These are phyloP conservation scores for Apis mellifera DNA, from an alignment of 1,140 invertebrate species.

Conservation along the genomic window DNA sequence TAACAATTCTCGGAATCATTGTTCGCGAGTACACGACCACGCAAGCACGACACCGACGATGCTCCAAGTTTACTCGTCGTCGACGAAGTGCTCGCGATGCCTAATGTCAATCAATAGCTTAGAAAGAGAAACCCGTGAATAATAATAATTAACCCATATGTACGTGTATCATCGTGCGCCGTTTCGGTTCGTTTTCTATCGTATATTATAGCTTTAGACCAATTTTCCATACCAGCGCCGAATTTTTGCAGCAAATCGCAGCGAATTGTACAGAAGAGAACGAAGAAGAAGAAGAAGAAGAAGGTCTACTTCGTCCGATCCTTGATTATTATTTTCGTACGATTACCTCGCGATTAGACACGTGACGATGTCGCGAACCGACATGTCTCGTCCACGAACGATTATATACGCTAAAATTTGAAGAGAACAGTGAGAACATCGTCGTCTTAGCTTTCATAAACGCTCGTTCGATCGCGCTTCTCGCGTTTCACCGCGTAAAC, in stretches of 20 bases:
- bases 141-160: background rate
- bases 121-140: conserved; percentile 17
- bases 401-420: background rate
- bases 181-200: conserved; percentile 41
- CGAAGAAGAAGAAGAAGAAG: conserved; percentile 2
- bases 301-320: conserved; percentile 23
- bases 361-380: conserved; percentile 32
- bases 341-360: conserved; percentile 28
- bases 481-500: background rate
- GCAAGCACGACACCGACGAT: conserved; percentile 7
- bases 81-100: conserved; percentile 27
- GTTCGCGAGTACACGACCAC: background rate
- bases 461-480: conserved; percentile 12
- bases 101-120: conserved; percentile 45
- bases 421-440: background rate
- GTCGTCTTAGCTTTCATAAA: background rate
- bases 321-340: conserved; percentile 49
- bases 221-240: conserved; percentile 14
- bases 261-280: conserved; percentile 27
- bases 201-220: conserved; percentile 17
- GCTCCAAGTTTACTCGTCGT: background rate
- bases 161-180: conserved; percentile 27
- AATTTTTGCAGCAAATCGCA: background rate
- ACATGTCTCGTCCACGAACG: background rate
- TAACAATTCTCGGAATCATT: too few relatives aligned